Evolutionary conservation across 2,797 vertebrate species (phyloP).

Genomic region (Glyptemys insculpta): DNA sequence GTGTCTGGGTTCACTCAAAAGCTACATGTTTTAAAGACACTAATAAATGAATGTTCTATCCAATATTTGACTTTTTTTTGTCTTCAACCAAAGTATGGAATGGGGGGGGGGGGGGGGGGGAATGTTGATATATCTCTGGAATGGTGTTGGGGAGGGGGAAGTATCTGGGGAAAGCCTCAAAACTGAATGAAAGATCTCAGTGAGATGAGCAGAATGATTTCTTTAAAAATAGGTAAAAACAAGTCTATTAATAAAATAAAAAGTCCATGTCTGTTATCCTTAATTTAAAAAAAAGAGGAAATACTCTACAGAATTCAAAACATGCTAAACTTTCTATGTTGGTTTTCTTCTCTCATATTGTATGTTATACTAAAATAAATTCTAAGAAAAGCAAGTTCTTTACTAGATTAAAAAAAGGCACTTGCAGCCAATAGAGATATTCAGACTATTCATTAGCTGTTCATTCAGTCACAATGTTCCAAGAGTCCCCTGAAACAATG

Average conservation of each 20-base stretch:
- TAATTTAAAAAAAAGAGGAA: too few species aligned
- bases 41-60: background rate
- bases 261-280: too few species aligned
- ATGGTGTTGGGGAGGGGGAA: background rate
- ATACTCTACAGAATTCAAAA: too few species aligned
- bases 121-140: background rate
- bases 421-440: background rate
- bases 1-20: background rate
- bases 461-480: background rate
- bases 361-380: too few species aligned
- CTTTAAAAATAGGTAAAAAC: too few species aligned
- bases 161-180: background rate
- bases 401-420: background rate
- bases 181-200: background rate
- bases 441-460: background rate
- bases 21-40: background rate
- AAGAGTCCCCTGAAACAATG: background rate
- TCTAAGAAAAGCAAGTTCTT: too few species aligned
- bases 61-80: background rate
- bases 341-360: too few species aligned
- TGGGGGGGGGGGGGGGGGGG: background rate
- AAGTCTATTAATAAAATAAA: too few species aligned
- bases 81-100: background rate
- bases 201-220: too few species aligned
- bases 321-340: too few species aligned